These are phyloP conservation scores for Psilanteris sp. DNA, from an alignment of 1,140 invertebrate species.

Conservation along the genomic window DNA sequence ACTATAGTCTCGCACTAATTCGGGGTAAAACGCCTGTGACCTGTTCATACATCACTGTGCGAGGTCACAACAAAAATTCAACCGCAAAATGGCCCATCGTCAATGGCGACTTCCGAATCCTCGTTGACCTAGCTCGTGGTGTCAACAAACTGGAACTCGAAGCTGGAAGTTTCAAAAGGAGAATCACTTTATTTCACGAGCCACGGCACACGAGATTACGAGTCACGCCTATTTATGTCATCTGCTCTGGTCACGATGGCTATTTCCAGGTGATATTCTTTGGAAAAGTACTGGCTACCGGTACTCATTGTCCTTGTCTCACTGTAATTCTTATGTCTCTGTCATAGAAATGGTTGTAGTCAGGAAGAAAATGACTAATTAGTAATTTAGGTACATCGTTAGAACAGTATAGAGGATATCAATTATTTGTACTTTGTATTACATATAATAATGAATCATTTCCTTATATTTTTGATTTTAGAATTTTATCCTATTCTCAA, in stretches of 20 bases:
- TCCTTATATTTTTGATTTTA: too few species aligned
- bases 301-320: too few species aligned
- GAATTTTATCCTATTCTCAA: too few species aligned
- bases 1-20: conserved; percentile 75
- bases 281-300: too few species aligned
- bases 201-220: conserved; percentile 73
- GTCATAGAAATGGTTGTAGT: too few species aligned
- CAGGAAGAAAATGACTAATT: too few species aligned
- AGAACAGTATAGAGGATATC: too few species aligned
- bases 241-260: conserved; percentile 88
- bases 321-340: too few species aligned
- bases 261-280: conserved; percentile 84
- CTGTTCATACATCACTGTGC: conserved; percentile 70
- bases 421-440: too few species aligned
- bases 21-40: conserved; percentile 68
- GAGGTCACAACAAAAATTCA: conserved; percentile 68
- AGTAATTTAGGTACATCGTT: too few species aligned
- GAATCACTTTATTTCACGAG: conserved; percentile 71
- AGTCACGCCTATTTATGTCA: conserved; percentile 86
- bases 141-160: conserved; percentile 74
- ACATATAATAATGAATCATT: too few species aligned
- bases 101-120: conserved; percentile 73
- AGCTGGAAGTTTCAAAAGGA: conserved; percentile 67
- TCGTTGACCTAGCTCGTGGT: conserved; percentile 72
- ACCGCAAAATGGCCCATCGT: conserved; percentile 75